These are phyloP conservation scores for Prinia subflava DNA, from an alignment of 2,113 vertebrate genomes.

Conservation along the genomic window DNA sequence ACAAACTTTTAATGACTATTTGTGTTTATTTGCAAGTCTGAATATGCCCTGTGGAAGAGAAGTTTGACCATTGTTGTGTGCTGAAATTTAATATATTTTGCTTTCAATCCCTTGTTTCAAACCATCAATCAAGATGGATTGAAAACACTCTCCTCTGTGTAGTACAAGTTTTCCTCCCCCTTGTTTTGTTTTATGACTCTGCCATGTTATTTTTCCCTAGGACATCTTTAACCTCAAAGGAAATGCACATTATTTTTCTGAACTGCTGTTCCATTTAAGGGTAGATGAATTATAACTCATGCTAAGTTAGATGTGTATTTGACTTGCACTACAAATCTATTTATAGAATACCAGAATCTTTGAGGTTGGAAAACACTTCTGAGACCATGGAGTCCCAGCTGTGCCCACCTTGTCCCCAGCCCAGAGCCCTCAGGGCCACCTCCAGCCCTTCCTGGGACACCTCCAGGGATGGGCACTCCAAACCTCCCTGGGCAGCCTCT, in stretches of 20 bases:
- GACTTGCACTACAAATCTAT: background rate
- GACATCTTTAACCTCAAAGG: background rate
- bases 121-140: background rate
- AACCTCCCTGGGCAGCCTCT: background rate
- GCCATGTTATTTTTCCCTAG: background rate
- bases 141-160: background rate
- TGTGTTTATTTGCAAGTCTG: background rate
- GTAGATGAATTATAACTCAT: background rate
- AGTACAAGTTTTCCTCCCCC: background rate
- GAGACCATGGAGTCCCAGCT: rapidly evolving
- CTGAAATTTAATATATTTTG: background rate
- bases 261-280: background rate
- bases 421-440: background rate
- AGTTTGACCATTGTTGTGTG: background rate
- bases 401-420: background rate
- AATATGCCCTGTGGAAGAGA: background rate
- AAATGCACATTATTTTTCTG: background rate
- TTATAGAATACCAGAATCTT: background rate
- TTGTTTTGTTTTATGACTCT: background rate
- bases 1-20: background rate
- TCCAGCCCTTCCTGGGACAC: background rate
- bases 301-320: background rate
- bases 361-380: background rate
- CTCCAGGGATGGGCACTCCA: background rate
- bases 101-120: background rate